These are phyloP conservation scores for Ditula angustiorana DNA, from an alignment of 2,888 invertebrate species.

Conservation along the genomic window DNA sequence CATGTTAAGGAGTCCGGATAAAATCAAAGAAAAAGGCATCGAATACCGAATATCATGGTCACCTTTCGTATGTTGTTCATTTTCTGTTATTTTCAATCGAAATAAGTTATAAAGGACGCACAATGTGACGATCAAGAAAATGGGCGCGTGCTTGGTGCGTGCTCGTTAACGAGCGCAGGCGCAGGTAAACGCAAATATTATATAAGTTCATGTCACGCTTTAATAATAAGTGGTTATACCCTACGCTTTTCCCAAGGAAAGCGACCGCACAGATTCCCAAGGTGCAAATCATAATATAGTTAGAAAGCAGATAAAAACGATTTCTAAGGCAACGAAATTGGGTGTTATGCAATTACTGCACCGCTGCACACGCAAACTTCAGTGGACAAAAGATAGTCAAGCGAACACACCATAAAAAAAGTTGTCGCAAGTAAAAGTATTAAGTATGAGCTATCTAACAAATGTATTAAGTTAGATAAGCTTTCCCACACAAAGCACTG, in stretches of 20 bases:
- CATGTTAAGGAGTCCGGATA: too few relatives aligned
- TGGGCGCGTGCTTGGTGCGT: too few relatives aligned
- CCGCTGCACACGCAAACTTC: slow-evolving; percentile 13
- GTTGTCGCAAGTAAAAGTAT: neutral
- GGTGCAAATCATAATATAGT: slow-evolving; percentile 24
- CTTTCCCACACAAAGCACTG: too few relatives aligned
- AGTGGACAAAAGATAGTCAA: neutral
- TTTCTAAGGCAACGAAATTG: slow-evolving; percentile 23
- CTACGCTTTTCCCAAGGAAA: slow-evolving; percentile 32
- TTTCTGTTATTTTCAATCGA: too few relatives aligned
- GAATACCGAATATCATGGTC: too few relatives aligned
- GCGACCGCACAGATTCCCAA: slow-evolving; percentile 16
- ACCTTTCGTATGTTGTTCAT: too few relatives aligned
- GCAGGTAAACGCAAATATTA: neutral
- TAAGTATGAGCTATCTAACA: too few relatives aligned
- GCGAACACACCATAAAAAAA: neutral
- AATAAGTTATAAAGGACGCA: too few relatives aligned
- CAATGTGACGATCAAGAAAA: too few relatives aligned
- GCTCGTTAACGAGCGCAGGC: too few relatives aligned
- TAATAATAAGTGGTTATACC: slow-evolving; percentile 6
- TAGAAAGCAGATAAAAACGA: slow-evolving; percentile 36
- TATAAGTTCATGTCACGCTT: neutral
- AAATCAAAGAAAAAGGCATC: too few relatives aligned
- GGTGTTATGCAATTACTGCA: slow-evolving; percentile 33
- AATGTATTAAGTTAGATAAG: too few relatives aligned